A percentile compares a stretch with the other conserved stretches of the same genome.
phyloP scores from a whole-genome alignment of 2,797 vertebrate genomes.

The Eulemur coronatus region DNA sequence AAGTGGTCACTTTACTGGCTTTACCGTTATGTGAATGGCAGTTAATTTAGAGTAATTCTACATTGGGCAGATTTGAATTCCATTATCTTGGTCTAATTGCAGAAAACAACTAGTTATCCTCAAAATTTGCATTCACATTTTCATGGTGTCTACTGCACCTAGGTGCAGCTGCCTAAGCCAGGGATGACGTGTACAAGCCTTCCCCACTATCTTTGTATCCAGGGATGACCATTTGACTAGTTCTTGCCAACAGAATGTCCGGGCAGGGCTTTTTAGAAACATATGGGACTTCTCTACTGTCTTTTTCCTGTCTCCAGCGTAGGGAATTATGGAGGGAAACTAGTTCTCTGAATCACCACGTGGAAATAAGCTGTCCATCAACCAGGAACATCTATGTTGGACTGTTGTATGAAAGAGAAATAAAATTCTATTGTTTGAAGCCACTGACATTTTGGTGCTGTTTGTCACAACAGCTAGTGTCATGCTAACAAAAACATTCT shows the following conservation, averaged over 20 bases:
- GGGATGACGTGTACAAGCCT: not conserved
- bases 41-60: not conserved
- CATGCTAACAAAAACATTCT: not conserved
- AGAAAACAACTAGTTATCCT: not conserved
- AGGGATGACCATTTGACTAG: not conserved
- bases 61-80: not conserved
- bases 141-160: not conserved
- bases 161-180: not conserved
- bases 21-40: not conserved
- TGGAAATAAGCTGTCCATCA: not conserved
- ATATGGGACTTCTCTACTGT: not conserved
- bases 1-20: not conserved
- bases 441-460: not conserved
- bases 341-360: not conserved
- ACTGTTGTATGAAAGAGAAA: not conserved
- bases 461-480: not conserved
- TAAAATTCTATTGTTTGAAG: not conserved
- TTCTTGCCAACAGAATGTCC: not conserved
- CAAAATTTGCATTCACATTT: not conserved
- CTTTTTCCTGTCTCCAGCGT: not conserved
- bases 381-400: not conserved
- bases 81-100: not conserved
- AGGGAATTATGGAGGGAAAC: not conserved
- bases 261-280: not conserved
- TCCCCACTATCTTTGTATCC: not conserved